Percentiles rank a stretch among this genome's conserved stretches.
These are phyloP conservation scores for Cosmopolites sordidus DNA, from an alignment of 2,888 invertebrate genomes.

Conservation along the genomic window DNA sequence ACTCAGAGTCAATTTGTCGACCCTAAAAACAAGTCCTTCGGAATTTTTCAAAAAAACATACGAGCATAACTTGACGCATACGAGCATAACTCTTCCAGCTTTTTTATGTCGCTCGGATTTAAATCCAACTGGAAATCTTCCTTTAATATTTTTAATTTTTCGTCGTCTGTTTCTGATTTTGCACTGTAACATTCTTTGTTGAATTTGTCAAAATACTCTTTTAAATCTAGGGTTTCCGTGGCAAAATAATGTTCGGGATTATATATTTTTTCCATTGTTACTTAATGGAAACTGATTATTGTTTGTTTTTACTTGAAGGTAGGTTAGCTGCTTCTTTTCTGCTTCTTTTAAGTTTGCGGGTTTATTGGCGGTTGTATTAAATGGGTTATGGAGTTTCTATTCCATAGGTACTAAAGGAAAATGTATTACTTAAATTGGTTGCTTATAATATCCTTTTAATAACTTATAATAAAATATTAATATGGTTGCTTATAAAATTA, in stretches of 20 bases:
- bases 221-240: slow-evolving; percentile 17
- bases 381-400: too few species aligned
- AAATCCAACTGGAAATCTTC: slow-evolving; percentile 19
- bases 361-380: too few species aligned
- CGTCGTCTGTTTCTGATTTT: background rate
- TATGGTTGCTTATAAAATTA: too few species aligned
- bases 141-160: slow-evolving; percentile 10
- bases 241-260: slow-evolving; percentile 14
- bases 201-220: slow-evolving; percentile 25
- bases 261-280: slow-evolving; percentile 29
- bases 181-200: slow-evolving; percentile 1
- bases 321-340: background rate
- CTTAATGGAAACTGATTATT: too few species aligned
- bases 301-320: background rate
- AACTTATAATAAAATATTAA: too few species aligned
- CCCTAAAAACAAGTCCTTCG: slow-evolving; percentile 8
- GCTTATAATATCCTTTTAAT: too few species aligned
- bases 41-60: background rate
- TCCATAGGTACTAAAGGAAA: too few species aligned
- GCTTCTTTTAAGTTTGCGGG: too few species aligned
- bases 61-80: slow-evolving; percentile 2
- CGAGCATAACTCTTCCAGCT: slow-evolving; percentile 17
- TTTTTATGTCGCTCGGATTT: slow-evolving; percentile 7
- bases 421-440: too few species aligned
- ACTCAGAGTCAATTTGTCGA: slow-evolving; percentile 12